Conservation (phyloP, 2,113 vertebrate genomes). For the Paratilapia polleni region DNA sequence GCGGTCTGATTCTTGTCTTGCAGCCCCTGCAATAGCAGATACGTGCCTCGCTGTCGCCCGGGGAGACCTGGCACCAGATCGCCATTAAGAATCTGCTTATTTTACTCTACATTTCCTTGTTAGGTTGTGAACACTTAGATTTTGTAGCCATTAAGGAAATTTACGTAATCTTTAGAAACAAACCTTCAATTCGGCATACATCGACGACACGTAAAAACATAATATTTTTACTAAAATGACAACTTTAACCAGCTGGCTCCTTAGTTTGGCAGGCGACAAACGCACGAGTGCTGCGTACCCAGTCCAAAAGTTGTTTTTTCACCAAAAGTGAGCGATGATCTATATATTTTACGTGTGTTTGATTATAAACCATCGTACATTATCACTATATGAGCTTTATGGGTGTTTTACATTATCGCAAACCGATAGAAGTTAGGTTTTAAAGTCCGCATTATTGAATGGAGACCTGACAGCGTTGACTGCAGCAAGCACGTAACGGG, state of each 20-base stretch:
- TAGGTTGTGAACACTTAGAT: rapidly evolving
- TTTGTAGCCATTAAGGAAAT: rapidly evolving
- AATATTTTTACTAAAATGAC: neutral
- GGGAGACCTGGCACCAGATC: conserved; percentile 7
- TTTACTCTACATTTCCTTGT: neutral
- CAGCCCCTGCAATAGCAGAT: conserved; percentile 29
- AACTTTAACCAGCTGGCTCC: conserved; percentile 18
- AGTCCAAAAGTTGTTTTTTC: conserved; percentile 49
- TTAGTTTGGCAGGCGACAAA: neutral
- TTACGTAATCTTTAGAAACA: rapidly evolving
- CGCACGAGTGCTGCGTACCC: neutral
- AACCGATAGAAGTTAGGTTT: neutral
- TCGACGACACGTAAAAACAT: neutral
- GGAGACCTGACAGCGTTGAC: conserved; percentile 18
- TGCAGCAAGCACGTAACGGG: conserved; percentile 33
- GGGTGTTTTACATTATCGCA: neutral
- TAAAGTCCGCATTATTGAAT: conserved; percentile 19
- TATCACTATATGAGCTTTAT: neutral
- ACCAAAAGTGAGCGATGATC: neutral
- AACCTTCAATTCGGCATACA: conserved; percentile 21
- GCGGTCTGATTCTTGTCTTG: conserved; percentile 19
- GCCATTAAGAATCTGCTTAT: neutral
- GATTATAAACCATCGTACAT: rapidly evolving
- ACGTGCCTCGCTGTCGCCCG: conserved; percentile 14
- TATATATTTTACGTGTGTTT: neutral